These are phyloP conservation scores for Epicauta chinensis DNA, from an alignment of 1,140 invertebrate genomes.

Conservation along the genomic window DNA sequence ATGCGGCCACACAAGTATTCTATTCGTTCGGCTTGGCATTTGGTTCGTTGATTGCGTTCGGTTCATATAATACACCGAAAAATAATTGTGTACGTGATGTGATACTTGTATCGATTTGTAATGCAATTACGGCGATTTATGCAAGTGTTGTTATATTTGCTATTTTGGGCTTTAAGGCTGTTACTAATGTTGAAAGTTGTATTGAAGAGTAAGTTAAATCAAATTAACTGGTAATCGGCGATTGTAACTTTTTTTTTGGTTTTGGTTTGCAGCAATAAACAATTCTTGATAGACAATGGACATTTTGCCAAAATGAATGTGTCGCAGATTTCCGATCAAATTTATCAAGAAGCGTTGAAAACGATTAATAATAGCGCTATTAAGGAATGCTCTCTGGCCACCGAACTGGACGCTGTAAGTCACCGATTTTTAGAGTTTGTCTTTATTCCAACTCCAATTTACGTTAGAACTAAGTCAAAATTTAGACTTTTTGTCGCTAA, in stretches of 20 bases:
- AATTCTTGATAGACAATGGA: constrained; percentile 12
- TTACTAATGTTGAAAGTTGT: constrained; percentile 68
- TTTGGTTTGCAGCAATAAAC: constrained; percentile 49
- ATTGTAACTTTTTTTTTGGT: too few species aligned
- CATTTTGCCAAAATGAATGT: constrained; percentile 4
- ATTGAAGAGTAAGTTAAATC: constrained; percentile 8
- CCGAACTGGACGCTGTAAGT: constrained; percentile 64
- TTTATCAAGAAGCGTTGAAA: constrained; percentile 48
- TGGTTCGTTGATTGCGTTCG: constrained; percentile 86
- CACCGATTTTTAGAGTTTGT: too few species aligned
- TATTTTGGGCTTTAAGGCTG: constrained; percentile 82
- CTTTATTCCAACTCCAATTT: too few species aligned
- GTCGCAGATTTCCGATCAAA: constrained; percentile 48
- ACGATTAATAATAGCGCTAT: constrained; percentile 9
- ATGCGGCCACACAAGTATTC: constrained; percentile 93
- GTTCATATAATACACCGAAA: constrained; percentile 83
- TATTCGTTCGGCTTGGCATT: constrained; percentile 92
- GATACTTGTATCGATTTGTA: constrained; percentile 80
- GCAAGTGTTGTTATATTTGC: constrained; percentile 88
- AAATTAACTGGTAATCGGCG: too few species aligned
- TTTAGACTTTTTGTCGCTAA: too few species aligned
- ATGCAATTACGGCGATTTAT: constrained; percentile 89
- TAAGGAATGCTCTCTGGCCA: constrained; percentile 57
- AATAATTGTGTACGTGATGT: constrained; percentile 90
- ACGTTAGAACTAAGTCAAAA: too few species aligned